Base-by-base conservation (phyloP, 2,113 vertebrate genomes). In the Corythoichthys intestinalis region DNA sequence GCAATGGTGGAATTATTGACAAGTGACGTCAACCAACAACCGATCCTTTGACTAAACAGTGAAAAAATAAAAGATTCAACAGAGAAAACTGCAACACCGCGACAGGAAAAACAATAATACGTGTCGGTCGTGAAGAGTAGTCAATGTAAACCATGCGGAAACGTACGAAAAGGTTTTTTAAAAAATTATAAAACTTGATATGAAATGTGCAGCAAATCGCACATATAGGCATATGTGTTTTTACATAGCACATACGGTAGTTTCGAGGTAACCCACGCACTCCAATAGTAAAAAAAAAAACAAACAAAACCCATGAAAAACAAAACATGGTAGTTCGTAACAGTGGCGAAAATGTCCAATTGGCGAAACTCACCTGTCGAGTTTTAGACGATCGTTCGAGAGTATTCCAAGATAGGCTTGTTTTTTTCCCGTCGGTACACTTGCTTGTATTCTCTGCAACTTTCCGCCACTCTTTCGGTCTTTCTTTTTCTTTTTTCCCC, bases 131-230 rank as follows among this genome's bases (percentile, higher is more conserved):
- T 54, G 41, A 35, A 76, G 17, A 65, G 59, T 9, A 64, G 34
- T 37, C 72, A 68, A 58, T 59, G 54, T 35, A 37, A 70, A 72
- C 71, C 81, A 88, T 77, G 85, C 84, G 87, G 86, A 88, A 90
- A 88, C 83, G 77, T 75, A 69, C 10, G 49, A 6, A 13, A 13
- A 12, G 49, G 10, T 20, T 15, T 46, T 28, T 28, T 28, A 28
- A 66, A 57, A 41, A 46, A 44, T 59, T 7, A 64, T 13, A 2
- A 13, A 63, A 5, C 3, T 44, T 39, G 4, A 28, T 28, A 17
- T 63, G n/a, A 44, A 34, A 64, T 13, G n/a, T 4, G 20, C 10
- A 35, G n/a, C 17, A 28, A 10, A 49, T 61, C 12, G 62, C 47
- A 63, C n/a, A 7, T 46, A 50, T 5, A 47, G 48, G 69, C 53